Evolutionary conservation across 2,888 invertebrate genomes (phyloP).

Genomic region (Petrolisthes cinctipes): DNA sequence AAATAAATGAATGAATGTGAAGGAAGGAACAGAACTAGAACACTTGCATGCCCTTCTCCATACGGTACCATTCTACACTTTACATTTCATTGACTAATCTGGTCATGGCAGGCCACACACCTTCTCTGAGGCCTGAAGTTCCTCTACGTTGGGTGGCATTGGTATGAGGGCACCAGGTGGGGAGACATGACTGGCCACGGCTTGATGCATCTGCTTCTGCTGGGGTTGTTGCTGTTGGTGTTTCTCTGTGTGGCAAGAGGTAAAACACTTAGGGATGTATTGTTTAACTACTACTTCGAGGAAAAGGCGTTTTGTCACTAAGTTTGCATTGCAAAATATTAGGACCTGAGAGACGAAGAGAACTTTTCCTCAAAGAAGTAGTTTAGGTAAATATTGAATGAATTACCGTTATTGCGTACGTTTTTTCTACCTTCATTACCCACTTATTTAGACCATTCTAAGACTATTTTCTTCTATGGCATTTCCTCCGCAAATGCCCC

Average conservation of each 20-base stretch:
- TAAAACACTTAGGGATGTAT: too few species aligned
- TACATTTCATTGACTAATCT: background rate
- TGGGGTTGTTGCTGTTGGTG: conserved; percentile 35
- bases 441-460: too few species aligned
- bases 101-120: background rate
- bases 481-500: too few species aligned
- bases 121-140: conserved; percentile 49
- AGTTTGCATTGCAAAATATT: too few species aligned
- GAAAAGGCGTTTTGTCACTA: too few species aligned
- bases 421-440: too few species aligned
- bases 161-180: conserved; percentile 1
- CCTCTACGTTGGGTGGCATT: conserved; percentile 47
- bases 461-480: too few species aligned
- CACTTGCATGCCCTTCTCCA: background rate
- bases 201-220: conserved; percentile 43
- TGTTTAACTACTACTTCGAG: too few species aligned
- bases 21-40: background rate
- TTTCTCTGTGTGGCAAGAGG: background rate
- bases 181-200: background rate
- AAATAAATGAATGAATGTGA: background rate
- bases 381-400: too few species aligned
- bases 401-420: too few species aligned
- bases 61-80: background rate
- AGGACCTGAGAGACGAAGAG: too few species aligned
- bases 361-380: too few species aligned